These are phyloP conservation scores for Epizoanthus scotinus DNA, from an alignment of 92 coral and sea anemone species.

Conservation along the genomic window DNA sequence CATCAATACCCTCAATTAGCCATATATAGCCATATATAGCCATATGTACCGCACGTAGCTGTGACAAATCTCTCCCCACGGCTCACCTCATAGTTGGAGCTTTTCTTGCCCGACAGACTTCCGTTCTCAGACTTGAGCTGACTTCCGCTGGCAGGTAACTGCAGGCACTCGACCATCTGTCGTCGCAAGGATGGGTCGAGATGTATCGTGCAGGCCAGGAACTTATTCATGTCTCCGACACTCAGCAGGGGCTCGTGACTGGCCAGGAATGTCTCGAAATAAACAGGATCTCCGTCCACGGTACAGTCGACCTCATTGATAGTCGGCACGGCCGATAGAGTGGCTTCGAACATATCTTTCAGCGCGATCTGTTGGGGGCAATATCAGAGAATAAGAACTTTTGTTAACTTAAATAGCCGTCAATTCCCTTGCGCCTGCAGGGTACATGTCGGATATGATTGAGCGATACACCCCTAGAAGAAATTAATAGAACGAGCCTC, in stretches of 20 bases:
- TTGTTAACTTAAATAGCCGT: too few relatives aligned
- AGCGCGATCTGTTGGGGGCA: slow-evolving; percentile 48
- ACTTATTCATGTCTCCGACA: slow-evolving; percentile 79
- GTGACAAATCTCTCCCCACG: neutral
- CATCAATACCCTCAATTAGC: too few relatives aligned
- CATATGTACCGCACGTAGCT: too few relatives aligned
- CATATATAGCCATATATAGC: too few relatives aligned
- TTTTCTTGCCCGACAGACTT: slow-evolving; percentile 66
- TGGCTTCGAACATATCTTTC: slow-evolving; percentile 88
- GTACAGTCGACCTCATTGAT: slow-evolving; percentile 93
- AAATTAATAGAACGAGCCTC: too few relatives aligned
- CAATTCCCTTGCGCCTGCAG: too few relatives aligned
- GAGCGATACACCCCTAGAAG: too few relatives aligned
- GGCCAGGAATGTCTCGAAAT: slow-evolving; percentile 93
- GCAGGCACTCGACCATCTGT: slow-evolving; percentile 93
- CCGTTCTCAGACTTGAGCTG: slow-evolving; percentile 78
- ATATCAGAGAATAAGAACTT: neutral
- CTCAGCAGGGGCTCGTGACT: slow-evolving; percentile 90
- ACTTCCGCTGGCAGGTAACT: slow-evolving; percentile 53
- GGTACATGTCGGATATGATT: too few relatives aligned
- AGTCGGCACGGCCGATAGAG: slow-evolving; percentile 89
- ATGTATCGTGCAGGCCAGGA: slow-evolving; percentile 83
- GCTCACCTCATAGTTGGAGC: slow-evolving; percentile 71
- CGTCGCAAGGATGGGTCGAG: slow-evolving; percentile 88
- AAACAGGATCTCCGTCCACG: slow-evolving; percentile 95